Conservation (phyloP, 2,888 invertebrate genomes). For the Leptinotarsa peninsularis region DNA sequence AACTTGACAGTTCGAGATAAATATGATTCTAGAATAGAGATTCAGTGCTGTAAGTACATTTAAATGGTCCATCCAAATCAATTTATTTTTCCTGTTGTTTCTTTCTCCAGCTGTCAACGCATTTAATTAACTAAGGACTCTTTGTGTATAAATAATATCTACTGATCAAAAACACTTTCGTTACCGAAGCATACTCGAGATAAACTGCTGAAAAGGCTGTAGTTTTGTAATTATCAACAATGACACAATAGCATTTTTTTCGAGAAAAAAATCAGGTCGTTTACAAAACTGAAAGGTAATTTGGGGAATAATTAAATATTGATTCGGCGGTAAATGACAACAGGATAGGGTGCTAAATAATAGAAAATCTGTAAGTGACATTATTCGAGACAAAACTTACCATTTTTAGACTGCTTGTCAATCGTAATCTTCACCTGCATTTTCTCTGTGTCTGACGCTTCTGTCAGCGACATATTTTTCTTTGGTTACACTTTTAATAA, state of each 20-base stretch:
- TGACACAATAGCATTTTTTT: neutral
- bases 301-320: constrained; percentile 12
- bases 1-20: neutral
- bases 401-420: constrained; percentile 57
- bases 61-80: neutral
- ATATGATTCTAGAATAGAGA: neutral
- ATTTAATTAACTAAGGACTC: neutral
- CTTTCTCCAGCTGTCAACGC: neutral
- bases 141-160: neutral
- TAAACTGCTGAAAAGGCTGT: neutral
- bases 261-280: neutral
- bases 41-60: neutral
- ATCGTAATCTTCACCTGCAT: constrained; percentile 52
- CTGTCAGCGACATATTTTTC: constrained; percentile 55
- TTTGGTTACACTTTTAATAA: constrained; percentile 55
- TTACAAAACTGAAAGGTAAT: constrained; percentile 8
- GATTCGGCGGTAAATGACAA: constrained; percentile 1
- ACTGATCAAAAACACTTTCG: neutral
- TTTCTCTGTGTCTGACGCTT: constrained; percentile 55
- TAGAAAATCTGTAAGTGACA: constrained; percentile 15
- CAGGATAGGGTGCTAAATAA: neutral
- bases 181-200: neutral
- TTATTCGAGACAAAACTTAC: constrained; percentile 47
- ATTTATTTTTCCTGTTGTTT: neutral
- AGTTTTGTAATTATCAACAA: constrained; percentile 5